phyloP scores from a whole-genome alignment of 2,888 invertebrate genomes.

The Copidosoma aretas region DNA sequence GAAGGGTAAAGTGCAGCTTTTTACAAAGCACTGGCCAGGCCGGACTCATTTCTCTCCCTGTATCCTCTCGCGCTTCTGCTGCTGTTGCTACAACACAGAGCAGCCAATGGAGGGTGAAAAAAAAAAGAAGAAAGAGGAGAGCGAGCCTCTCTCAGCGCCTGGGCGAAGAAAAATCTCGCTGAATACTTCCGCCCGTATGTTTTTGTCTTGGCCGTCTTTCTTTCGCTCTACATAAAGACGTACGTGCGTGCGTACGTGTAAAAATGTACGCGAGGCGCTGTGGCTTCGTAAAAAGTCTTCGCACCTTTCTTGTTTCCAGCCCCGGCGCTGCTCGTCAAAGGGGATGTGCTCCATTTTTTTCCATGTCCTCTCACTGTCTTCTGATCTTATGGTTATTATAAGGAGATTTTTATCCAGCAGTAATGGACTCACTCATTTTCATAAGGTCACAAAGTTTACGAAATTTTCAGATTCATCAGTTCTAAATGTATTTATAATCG shows the following conservation, averaged over 20 bases:
- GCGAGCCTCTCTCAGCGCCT: conserved; percentile 9
- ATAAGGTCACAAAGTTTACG: no score
- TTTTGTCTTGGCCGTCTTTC: conserved; percentile 18
- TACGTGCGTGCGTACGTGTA: not conserved
- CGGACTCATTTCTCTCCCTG: conserved; percentile 42
- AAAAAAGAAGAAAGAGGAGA: not conserved
- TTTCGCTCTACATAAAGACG: not conserved
- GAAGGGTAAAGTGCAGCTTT: conserved; percentile 35
- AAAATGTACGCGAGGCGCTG: not conserved
- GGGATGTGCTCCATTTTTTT: no score
- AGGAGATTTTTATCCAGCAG: no score
- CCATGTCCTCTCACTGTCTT: not conserved
- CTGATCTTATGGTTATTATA: no score
- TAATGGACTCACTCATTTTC: no score
- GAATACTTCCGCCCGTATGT: conserved; percentile 35
- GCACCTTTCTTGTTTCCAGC: conserved; percentile 17
- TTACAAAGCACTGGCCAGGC: conserved; percentile 30
- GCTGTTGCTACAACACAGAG: not conserved
- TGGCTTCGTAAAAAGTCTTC: conserved; percentile 24
- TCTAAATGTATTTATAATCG: no score
- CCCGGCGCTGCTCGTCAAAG: conserved; percentile 15
- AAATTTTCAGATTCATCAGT: no score
- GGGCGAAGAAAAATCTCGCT: conserved; percentile 38
- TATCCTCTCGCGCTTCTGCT: not conserved
- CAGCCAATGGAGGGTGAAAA: not conserved